Base-by-base conservation (phyloP, 2,888 invertebrate species). In the Oligia latruncula region DNA sequence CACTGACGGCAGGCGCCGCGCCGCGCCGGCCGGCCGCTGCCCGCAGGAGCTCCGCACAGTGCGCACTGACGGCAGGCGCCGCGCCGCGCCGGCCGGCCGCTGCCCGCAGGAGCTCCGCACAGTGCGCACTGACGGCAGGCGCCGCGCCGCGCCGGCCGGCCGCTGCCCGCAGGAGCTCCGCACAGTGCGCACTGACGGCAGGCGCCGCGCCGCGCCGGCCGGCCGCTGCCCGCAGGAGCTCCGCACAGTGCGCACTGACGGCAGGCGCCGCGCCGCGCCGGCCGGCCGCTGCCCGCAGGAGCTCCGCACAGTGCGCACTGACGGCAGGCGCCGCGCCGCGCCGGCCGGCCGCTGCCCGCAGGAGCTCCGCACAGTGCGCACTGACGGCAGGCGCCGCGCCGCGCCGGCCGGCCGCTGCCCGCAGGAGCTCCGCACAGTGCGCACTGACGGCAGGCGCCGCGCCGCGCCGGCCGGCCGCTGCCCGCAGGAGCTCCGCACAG, bases 251-350 rank as follows among this genome's bases (percentile, higher is more conserved):
- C n/a, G n/a, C n/a, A n/a, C n/a, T n/a, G n/a, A n/a, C n/a, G n/a
- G n/a, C 43, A 43, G 43, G 35, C 35, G 4, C 35, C 35, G 62
- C 62, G 55, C 62, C 35, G 35, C 20, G 3, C 9, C 20, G 40
- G 55, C 35, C 77, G 13, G 66, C 35, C 78, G 29, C 46, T 15
- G 55, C 65, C 72, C 72, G 68, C 72, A 46, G 55, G 11, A 49
- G 0, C 29, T 68, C 20, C 13, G 29, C 70, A 20, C 65, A 35
- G 11, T 0, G 5, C 58, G 55, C 55, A 55, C 55, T n/a, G n/a
- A n/a, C n/a, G n/a, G n/a, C n/a, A n/a, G n/a, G n/a, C n/a, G n/a
- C n/a, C n/a, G n/a, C n/a, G n/a, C n/a, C n/a, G n/a, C n/a, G n/a
- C n/a, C n/a, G n/a, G n/a, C n/a, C n/a, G n/a, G n/a, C 0, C 20